Conservation (phyloP, 2,113 vertebrate species). For the Maccullochella peelii region DNA sequence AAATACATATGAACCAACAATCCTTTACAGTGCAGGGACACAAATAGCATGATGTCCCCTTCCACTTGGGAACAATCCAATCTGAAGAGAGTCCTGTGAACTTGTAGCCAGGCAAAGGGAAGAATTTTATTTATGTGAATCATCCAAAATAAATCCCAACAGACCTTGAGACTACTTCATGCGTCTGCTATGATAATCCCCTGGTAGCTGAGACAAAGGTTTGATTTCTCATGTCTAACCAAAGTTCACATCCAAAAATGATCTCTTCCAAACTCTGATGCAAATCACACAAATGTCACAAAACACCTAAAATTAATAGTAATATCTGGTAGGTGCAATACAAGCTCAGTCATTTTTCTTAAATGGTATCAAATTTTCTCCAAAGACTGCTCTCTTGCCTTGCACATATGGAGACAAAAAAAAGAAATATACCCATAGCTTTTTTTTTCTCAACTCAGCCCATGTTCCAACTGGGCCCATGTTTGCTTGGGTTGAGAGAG, state of each 20-base stretch:
- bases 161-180: conserved; percentile 53
- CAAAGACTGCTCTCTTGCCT: conserved; percentile 29
- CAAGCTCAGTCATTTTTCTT: conserved; percentile 46
- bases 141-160: conserved; percentile 49
- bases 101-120: conserved; percentile 55
- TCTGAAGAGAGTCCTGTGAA: conserved; percentile 57
- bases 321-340: conserved; percentile 64
- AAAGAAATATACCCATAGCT: conserved; percentile 15
- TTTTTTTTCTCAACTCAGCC: conserved; percentile 26
- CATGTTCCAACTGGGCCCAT: conserved; percentile 18
- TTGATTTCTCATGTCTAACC: conserved; percentile 42
- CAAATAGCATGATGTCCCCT: conserved; percentile 48
- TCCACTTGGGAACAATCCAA: conserved; percentile 50
- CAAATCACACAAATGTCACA: conserved; percentile 72
- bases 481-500: conserved; percentile 33
- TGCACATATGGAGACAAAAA: conserved; percentile 39
- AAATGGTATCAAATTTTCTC: conserved; percentile 38
- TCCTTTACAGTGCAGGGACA: conserved; percentile 82
- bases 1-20: conserved; percentile 83
- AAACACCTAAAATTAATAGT: conserved; percentile 68
- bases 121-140: conserved; percentile 32
- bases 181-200: conserved; percentile 40
- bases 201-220: conserved; percentile 42
- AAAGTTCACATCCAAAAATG: conserved; percentile 60
- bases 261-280: conserved; percentile 61